A percentile compares a stretch with the other conserved stretches of the same genome.
Evolutionary conservation across 2,888 invertebrate species (phyloP).

Genomic region (Calameuta pallipes): DNA sequence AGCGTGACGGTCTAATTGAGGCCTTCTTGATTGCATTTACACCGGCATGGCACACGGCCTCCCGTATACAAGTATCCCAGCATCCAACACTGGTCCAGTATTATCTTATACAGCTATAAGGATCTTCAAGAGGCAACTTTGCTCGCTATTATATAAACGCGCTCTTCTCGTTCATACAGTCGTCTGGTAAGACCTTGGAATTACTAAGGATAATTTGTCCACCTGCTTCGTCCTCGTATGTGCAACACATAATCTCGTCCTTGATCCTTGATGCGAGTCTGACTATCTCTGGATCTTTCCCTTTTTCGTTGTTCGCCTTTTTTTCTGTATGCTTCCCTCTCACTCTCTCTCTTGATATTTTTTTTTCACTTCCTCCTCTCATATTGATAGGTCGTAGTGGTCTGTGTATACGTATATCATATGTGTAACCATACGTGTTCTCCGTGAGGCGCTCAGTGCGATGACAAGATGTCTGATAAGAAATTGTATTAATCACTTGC

Average conservation of each 20-base stretch:
- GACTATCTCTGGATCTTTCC: slow-evolving; percentile 33
- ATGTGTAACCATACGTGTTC: neutral
- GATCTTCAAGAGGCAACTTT: neutral
- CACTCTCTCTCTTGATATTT: slow-evolving; percentile 5
- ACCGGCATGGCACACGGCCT: slow-evolving; percentile 49
- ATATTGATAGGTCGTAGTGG: neutral
- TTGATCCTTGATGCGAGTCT: slow-evolving; percentile 30
- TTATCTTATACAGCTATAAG: neutral
- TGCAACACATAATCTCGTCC: slow-evolving; percentile 40
- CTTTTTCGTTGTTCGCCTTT: neutral
- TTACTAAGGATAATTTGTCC: slow-evolving; percentile 41
- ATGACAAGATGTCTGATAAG: slow-evolving; percentile 50
- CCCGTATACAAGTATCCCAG: slow-evolving; percentile 37
- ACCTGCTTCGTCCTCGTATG: slow-evolving; percentile 31
- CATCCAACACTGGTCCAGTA: slow-evolving; percentile 22
- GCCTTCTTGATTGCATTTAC: slow-evolving; percentile 63
- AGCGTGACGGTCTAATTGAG: slow-evolving; percentile 63
- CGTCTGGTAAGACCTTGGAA: slow-evolving; percentile 13
- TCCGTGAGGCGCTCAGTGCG: slow-evolving; percentile 21
- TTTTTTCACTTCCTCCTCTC: slow-evolving; percentile 12
- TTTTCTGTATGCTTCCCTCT: slow-evolving; percentile 9
- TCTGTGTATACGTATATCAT: neutral
- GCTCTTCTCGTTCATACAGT: slow-evolving; percentile 11
- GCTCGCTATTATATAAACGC: slow-evolving; percentile 31
- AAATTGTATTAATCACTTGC: slow-evolving; percentile 49